A percentile compares a stretch with the other conserved stretches of the same genome.
phyloP scores from a whole-genome alignment of 2,113 vertebrate species.

The Sprattus sprattus region DNA sequence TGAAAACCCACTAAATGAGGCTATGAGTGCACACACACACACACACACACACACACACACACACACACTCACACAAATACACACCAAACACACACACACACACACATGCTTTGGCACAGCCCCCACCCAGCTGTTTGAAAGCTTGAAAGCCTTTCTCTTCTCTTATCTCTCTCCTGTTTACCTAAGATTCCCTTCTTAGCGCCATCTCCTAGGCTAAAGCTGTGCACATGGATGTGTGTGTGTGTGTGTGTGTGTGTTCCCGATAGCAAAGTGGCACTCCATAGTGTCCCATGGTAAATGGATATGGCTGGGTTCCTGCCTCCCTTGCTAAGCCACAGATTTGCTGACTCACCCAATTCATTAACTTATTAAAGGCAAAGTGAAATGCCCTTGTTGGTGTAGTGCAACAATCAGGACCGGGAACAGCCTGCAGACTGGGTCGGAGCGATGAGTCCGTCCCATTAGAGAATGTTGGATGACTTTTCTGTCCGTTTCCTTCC shows the following conservation, averaged over 20 bases:
- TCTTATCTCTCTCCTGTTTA: conserved; percentile 29
- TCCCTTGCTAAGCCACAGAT: not conserved
- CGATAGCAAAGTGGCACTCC: not conserved
- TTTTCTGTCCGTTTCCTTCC: not conserved
- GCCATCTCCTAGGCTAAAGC: conserved; percentile 27
- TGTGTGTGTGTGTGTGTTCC: not conserved
- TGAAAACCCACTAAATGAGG: not conserved
- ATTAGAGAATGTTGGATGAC: not conserved
- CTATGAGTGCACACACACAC: too few relatives aligned
- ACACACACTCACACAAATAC: not conserved
- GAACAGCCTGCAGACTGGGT: not conserved
- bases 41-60: too few relatives aligned
- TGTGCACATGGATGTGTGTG: not conserved
- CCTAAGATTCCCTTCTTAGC: conserved; percentile 32
- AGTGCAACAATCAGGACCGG: not conserved
- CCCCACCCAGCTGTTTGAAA: not conserved
- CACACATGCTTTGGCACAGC: not conserved
- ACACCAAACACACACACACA: not conserved
- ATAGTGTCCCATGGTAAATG: not conserved
- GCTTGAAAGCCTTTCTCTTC: conserved; percentile 17
- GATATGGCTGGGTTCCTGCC: conserved; percentile 8
- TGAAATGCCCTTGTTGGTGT: conserved; percentile 3
- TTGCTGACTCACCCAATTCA: conserved; percentile 14
- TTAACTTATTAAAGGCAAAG: conserved; percentile 17
- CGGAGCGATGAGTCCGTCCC: not conserved